phyloP scores from a whole-genome alignment of 2,888 invertebrate genomes.

The Biston stratarius region DNA sequence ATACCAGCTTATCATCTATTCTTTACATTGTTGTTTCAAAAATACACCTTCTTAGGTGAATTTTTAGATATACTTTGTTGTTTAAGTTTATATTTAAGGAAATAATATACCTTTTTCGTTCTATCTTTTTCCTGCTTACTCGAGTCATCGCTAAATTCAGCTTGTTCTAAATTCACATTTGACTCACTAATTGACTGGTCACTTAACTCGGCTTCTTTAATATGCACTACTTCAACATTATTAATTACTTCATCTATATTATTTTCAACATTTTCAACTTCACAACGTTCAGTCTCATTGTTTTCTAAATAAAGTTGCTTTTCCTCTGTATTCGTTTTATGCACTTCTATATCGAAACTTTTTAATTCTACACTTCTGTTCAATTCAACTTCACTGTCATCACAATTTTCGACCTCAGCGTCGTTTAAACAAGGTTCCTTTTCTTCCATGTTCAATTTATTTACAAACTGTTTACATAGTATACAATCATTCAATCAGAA shows the following conservation, averaged over 20 bases:
- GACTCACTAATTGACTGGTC: conserved; percentile 48
- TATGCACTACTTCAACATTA: conserved; percentile 23
- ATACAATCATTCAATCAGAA: conserved; percentile 30
- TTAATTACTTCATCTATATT: conserved; percentile 23
- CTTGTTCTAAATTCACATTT: conserved; percentile 23
- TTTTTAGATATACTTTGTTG: neutral
- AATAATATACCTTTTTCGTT: conserved; percentile 30
- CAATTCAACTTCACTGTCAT: conserved; percentile 34
- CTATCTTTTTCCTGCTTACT: conserved; percentile 16
- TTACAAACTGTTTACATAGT: conserved; percentile 44
- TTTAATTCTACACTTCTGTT: conserved; percentile 15
- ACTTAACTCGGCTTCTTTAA: conserved; percentile 27
- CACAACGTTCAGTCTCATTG: conserved; percentile 43
- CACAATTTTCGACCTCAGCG: conserved; percentile 39
- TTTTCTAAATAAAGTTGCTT: conserved; percentile 49
- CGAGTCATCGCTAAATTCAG: conserved; percentile 42
- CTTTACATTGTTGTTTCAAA: neutral
- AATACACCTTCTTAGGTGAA: no score
- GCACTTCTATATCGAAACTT: conserved; percentile 30
- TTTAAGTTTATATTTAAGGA: neutral
- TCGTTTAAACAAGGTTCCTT: conserved; percentile 53
- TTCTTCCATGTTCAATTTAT: conserved; percentile 69
- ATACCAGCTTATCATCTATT: conserved; percentile 3
- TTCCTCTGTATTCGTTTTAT: conserved; percentile 41
- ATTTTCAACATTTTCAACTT: conserved; percentile 24